phyloP scores from a whole-genome alignment of 2,113 vertebrate species.

The Casuarius casuarius region DNA sequence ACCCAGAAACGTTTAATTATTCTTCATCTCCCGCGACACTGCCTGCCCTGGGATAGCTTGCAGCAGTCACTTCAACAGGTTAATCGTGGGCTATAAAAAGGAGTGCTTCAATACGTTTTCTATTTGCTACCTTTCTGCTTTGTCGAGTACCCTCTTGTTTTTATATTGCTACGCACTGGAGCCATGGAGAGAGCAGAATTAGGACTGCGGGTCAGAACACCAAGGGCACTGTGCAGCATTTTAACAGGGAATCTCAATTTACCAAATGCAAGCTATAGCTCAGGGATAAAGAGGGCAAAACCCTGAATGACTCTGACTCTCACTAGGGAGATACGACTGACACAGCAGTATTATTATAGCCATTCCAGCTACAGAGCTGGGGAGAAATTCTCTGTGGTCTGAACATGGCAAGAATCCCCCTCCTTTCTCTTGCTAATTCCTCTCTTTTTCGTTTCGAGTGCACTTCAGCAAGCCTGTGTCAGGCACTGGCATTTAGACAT shows the following conservation, averaged over 20 bases:
- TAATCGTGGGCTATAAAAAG: no score
- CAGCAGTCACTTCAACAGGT: neutral
- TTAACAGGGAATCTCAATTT: neutral
- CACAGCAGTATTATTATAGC: neutral
- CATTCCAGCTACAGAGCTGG: fast-evolving
- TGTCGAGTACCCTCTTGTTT: neutral
- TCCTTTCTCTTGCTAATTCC: neutral
- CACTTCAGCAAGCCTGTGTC: neutral
- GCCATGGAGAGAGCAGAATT: neutral
- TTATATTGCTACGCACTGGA: neutral
- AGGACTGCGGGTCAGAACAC: neutral
- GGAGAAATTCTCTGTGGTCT: neutral
- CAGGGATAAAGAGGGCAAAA: neutral
- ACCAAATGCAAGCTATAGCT: neutral
- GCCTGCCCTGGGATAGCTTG: neutral
- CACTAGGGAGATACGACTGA: no score
- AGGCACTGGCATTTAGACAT: neutral
- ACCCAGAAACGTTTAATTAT: neutral
- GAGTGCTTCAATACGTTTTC: neutral
- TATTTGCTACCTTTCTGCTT: neutral
- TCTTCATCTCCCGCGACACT: neutral
- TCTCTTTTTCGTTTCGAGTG: neutral
- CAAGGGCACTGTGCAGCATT: neutral
- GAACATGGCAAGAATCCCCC: fast-evolving
- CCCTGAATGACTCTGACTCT: no score